Conservation (phyloP, 2,113 vertebrate genomes). For the Eleginops maclovinus region DNA sequence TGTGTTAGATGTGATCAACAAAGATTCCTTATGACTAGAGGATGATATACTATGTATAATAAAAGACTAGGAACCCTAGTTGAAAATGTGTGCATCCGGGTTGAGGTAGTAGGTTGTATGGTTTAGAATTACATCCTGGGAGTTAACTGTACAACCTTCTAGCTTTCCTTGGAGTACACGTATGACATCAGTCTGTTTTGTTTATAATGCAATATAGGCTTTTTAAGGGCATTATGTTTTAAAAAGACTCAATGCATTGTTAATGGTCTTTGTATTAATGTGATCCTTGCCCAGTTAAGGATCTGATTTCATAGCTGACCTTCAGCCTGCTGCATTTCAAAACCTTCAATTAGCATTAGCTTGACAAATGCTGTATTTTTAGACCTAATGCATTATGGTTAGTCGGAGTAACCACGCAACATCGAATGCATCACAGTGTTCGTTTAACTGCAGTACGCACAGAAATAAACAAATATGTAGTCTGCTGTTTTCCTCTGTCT, state of each 20-base stretch:
- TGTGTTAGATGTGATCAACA: constrained; percentile 1
- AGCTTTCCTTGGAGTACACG: constrained; percentile 99
- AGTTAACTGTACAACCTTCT: constrained; percentile 99
- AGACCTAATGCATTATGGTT: constrained; percentile 38
- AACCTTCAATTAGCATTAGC: constrained; percentile 40
- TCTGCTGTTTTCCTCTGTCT: not conserved
- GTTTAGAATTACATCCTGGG: constrained; percentile 99
- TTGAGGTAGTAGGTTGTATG: constrained; percentile 99
- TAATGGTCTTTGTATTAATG: constrained; percentile 20
- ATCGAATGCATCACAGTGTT: constrained; percentile 20
- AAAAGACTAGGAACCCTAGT: constrained; percentile 32
- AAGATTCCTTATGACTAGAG: not conserved
- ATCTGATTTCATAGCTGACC: constrained; percentile 52
- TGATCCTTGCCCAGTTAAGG: constrained; percentile 10
- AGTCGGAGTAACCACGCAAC: constrained; percentile 6
- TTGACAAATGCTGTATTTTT: constrained; percentile 37
- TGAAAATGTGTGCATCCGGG: constrained; percentile 98
- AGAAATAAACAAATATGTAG: constrained; percentile 10
- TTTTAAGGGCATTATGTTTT: not conserved
- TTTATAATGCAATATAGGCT: not conserved
- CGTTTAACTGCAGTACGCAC: constrained; percentile 21
- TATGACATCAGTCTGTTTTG: constrained; percentile 87
- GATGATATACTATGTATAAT: not conserved
- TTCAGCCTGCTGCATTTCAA: constrained; percentile 39
- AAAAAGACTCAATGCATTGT: not conserved